phyloP scores from a whole-genome alignment of 2,797 vertebrate species.

The Passerculus sandwichensis region DNA sequence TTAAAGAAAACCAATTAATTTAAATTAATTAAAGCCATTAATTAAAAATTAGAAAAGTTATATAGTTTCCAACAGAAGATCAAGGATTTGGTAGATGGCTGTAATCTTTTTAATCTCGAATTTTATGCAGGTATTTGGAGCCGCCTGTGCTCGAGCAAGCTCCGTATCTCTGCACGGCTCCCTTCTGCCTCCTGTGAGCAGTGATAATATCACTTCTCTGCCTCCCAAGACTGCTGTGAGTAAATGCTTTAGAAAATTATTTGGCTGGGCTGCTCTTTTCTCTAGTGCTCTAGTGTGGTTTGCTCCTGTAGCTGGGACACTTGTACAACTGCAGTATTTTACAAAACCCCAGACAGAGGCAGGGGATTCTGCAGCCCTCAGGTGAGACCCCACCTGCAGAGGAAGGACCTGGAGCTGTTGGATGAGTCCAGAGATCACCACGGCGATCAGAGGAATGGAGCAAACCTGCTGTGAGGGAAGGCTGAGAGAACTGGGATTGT shows the following conservation, averaged over 20 bases:
- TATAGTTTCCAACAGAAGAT: background rate
- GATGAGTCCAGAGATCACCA: background rate
- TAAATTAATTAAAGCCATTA: background rate
- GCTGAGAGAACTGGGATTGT: background rate
- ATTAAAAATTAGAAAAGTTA: background rate
- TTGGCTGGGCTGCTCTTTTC: background rate
- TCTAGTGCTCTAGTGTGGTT: background rate
- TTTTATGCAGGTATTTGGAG: background rate
- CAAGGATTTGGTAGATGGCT: too few species aligned
- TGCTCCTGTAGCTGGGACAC: background rate
- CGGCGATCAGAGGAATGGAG: background rate
- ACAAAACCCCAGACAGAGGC: accelerated
- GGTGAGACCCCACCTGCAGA: background rate
- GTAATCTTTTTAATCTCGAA: background rate
- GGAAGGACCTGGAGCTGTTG: background rate
- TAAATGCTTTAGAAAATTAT: background rate
- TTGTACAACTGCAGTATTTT: background rate
- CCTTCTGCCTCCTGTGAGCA: background rate
- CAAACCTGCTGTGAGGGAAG: accelerated
- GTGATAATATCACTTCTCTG: background rate
- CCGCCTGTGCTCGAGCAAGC: background rate
- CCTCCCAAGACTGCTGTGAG: background rate
- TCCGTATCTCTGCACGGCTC: accelerated
- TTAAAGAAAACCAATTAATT: background rate
- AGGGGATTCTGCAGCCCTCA: background rate